Percentiles rank a stretch among this genome's conserved stretches.
Conservation (phyloP, 2,888 invertebrate species). For the Tenthredo scrophulariae region DNA sequence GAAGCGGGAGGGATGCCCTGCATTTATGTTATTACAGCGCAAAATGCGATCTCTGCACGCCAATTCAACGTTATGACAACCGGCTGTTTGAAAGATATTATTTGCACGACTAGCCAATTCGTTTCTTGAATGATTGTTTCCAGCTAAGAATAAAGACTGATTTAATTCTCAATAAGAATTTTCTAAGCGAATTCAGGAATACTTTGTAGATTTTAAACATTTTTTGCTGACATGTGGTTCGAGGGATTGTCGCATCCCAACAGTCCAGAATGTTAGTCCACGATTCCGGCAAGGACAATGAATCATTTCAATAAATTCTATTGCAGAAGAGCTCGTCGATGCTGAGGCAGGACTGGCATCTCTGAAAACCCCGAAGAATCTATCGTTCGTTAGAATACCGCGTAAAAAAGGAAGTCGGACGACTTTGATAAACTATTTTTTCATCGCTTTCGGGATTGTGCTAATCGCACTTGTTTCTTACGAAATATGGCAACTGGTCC, state of each 20-base stretch:
- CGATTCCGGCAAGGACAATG: neutral
- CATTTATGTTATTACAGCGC: neutral
- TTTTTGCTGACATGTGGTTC: neutral
- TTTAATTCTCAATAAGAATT: neutral
- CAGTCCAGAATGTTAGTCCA: neutral
- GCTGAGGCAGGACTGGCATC: slow-evolving; percentile 21
- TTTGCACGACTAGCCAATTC: slow-evolving; percentile 10
- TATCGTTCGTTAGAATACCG: neutral
- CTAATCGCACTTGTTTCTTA: neutral
- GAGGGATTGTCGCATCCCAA: neutral
- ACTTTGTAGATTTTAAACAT: neutral
- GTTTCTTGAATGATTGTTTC: neutral
- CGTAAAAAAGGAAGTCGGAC: neutral
- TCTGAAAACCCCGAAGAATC: neutral
- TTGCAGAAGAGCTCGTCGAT: slow-evolving; percentile 55
- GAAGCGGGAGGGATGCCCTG: neutral
- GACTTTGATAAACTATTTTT: neutral
- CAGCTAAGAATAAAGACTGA: neutral
- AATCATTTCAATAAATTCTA: neutral
- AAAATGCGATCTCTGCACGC: neutral
- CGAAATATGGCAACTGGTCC: neutral
- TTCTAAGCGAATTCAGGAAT: neutral
- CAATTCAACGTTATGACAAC: neutral
- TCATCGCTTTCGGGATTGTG: neutral
- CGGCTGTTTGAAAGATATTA: neutral